phyloP scores from a whole-genome alignment of 2,113 vertebrate species.

The Otus sunia region DNA sequence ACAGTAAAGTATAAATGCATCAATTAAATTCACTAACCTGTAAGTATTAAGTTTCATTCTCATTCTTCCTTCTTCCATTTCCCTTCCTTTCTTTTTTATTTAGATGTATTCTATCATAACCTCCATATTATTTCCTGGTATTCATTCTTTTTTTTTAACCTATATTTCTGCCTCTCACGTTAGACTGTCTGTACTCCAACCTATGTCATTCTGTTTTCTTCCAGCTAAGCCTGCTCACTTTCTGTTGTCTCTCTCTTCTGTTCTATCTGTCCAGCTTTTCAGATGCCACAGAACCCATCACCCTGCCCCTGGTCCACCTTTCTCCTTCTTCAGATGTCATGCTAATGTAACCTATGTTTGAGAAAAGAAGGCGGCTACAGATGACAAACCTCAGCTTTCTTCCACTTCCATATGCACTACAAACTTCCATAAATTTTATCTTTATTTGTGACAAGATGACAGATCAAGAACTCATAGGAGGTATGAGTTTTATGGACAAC shows the following conservation, averaged over 20 bases:
- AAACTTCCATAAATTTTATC: neutral
- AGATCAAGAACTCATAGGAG: neutral
- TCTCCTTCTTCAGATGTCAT: neutral
- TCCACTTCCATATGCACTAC: neutral
- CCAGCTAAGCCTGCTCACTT: neutral
- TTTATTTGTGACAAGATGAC: neutral
- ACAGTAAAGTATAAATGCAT: neutral
- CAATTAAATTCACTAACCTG: neutral
- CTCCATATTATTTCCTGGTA: neutral
- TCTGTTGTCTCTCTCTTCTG: neutral
- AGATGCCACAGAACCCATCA: neutral
- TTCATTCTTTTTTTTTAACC: neutral
- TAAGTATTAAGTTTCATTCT: neutral
- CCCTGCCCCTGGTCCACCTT: neutral
- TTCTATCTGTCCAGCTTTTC: neutral
- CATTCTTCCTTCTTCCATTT: neutral
- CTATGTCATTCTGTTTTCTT: neutral
- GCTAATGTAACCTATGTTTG: neutral
- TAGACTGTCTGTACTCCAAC: neutral
- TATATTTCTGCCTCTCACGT: neutral
- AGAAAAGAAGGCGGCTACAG: neutral
- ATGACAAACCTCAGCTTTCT: neutral
- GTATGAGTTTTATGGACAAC: neutral
- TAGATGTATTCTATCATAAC: neutral
- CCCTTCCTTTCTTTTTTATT: neutral